phyloP scores from a whole-genome alignment of 2,888 invertebrate genomes.

The Apotomis betuletana region DNA sequence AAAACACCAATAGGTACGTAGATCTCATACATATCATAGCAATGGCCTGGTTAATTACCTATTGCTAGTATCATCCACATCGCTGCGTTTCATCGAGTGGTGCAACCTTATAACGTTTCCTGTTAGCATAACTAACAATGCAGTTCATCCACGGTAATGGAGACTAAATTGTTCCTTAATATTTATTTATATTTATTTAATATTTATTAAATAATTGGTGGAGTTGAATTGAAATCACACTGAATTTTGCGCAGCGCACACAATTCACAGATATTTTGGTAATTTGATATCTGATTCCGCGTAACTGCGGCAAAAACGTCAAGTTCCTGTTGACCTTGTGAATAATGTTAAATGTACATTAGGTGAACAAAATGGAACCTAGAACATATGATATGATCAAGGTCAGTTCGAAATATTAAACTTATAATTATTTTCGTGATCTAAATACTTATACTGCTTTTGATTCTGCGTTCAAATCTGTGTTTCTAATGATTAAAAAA shows the following conservation, averaged over 20 bases:
- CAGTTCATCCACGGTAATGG: neutral
- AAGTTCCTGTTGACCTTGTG: conserved; percentile 40
- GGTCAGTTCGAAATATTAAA: neutral
- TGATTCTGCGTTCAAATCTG: neutral
- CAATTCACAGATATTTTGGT: conserved; percentile 35
- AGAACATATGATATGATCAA: conserved; percentile 21
- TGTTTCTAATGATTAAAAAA: neutral
- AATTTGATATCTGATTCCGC: conserved; percentile 36
- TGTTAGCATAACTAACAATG: neutral
- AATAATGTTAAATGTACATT: conserved; percentile 31
- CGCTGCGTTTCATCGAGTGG: neutral
- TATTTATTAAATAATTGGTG: conserved; percentile 17
- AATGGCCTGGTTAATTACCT: neutral
- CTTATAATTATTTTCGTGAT: neutral
- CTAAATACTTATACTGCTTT: neutral
- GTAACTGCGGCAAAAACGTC: conserved; percentile 36
- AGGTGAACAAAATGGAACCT: conserved; percentile 36
- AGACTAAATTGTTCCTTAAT: too few relatives aligned
- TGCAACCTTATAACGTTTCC: conserved; percentile 10
- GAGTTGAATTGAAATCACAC: neutral
- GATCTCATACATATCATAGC: neutral
- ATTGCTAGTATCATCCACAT: neutral
- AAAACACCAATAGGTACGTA: neutral
- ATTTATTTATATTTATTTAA: too few relatives aligned
- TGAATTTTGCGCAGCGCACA: conserved; percentile 3